Percentiles rank a stretch among this genome's conserved stretches.
Conservation (phyloP, 2,888 invertebrate genomes). For the Portevinia maculata region DNA sequence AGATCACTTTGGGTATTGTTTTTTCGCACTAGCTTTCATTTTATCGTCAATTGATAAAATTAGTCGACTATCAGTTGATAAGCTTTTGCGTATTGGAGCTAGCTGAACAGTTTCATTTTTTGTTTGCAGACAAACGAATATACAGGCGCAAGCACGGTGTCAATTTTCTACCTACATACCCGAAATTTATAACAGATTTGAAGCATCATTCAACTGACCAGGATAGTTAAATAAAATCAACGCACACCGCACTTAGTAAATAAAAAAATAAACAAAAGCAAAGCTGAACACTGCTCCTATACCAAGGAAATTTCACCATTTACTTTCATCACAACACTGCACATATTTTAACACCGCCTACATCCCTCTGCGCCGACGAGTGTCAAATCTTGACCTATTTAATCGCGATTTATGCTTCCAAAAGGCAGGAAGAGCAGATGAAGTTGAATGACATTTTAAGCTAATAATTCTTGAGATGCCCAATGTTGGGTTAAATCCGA, state of each 20-base stretch:
- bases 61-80: conserved; percentile 49
- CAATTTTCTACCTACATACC: no score
- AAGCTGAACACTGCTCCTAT: background rate
- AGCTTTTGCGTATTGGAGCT: conserved; percentile 34
- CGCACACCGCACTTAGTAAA: background rate
- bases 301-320: conserved; percentile 19
- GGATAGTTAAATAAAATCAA: background rate
- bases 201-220: background rate
- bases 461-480: conserved; percentile 28
- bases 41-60: conserved; percentile 67
- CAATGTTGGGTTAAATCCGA: conserved; percentile 54
- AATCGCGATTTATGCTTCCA: background rate
- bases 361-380: background rate
- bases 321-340: conserved; percentile 19
- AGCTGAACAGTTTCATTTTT: conserved; percentile 35
- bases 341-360: conserved; percentile 1
- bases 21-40: conserved; percentile 37
- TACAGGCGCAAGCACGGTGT: background rate
- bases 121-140: no score
- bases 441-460: conserved; percentile 55
- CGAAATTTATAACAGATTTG: conserved; percentile 17
- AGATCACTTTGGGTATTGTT: conserved; percentile 50
- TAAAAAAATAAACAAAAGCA: background rate
- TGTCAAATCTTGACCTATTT: conserved; percentile 66
- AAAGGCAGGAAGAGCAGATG: conserved; percentile 11